Evolutionary conservation across 2,888 invertebrate species (phyloP), one percentile per base, ranked within the genome.

Genomic region (Plebejus melissa): DNA sequence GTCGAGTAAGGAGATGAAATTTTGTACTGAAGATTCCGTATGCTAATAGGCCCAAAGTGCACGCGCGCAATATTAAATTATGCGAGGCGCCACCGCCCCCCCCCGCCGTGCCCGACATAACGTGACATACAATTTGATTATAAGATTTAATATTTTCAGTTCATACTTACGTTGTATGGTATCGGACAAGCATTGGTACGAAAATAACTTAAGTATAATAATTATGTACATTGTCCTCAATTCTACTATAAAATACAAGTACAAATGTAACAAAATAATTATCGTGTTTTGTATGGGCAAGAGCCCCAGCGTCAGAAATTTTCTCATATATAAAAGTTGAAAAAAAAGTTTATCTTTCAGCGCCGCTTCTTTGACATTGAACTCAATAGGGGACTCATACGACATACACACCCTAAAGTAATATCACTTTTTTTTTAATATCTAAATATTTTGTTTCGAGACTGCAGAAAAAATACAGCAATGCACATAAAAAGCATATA

Each of bases 81-180:
- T 76, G 76, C 32, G 65, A 60, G 57, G 72, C 72, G 72, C 72
- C 72, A 28, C 32, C 65, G 13, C 32, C 32, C 65, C 13, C 11
- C 75, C 75, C 74, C 74, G 75, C 76, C 57, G 76, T 76, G 77
- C 76, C 75, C 75, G 77, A 46, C 77, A 79, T 79, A 76, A 79
- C 79, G 79, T 79, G 79, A 79, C 79, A 78, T 76, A 79, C 79
- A 79, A 79, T 79, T 79, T 78, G 78, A 79, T 79, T 79, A 79
- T 79, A 79, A 79, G 79, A 79, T 79, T 79, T 79, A 79, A 79
- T 79, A 79, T 79, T 65, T 79, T 79, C 76, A 77, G 76, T 76
- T 79, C 78, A 77, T 78, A 79, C 76, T 76, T 77, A 78, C 76
- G 77, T 79, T 79, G 76, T 79, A 79, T 79, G 79, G 79, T 71